phyloP scores from a whole-genome alignment of 2,888 invertebrate genomes.

The Nemotelus nigrinus region DNA sequence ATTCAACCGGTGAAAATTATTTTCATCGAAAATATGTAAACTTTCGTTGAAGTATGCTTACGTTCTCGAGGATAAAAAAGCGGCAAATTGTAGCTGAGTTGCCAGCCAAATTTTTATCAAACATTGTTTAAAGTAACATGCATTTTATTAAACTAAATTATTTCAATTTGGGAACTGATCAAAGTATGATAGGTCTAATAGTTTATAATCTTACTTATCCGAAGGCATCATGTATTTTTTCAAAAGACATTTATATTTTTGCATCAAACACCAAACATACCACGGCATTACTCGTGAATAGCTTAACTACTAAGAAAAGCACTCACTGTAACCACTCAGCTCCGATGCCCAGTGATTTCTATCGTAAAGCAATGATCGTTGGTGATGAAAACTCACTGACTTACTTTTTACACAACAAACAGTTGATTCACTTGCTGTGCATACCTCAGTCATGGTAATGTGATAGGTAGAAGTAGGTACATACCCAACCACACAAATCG shows the following conservation, averaged over 20 bases:
- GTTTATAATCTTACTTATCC: no score
- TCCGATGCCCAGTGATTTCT: conserved; percentile 7
- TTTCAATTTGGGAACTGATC: no score
- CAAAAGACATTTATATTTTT: no score
- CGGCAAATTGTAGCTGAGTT: background rate
- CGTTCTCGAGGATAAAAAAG: background rate
- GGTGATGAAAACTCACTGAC: conserved; percentile 32
- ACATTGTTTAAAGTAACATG: no score
- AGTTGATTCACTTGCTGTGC: conserved; percentile 1
- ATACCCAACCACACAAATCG: conserved; percentile 21
- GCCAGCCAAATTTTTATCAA: background rate
- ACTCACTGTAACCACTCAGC: background rate
- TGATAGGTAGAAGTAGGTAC: conserved; percentile 2
- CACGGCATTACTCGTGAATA: no score
- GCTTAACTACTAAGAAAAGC: background rate
- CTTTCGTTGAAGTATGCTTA: conserved; percentile 18
- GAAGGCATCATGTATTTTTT: no score
- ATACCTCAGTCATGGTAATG: conserved; percentile 17
- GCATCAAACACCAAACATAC: no score
- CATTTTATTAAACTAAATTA: no score
- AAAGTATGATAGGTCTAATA: no score
- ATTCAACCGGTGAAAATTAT: conserved; percentile 7
- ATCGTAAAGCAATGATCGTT: conserved; percentile 8
- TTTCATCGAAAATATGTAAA: conserved; percentile 32
- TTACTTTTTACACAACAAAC: conserved; percentile 17